phyloP scores from a whole-genome alignment of 2,888 invertebrate genomes.

The Polymixis flavicincta region DNA sequence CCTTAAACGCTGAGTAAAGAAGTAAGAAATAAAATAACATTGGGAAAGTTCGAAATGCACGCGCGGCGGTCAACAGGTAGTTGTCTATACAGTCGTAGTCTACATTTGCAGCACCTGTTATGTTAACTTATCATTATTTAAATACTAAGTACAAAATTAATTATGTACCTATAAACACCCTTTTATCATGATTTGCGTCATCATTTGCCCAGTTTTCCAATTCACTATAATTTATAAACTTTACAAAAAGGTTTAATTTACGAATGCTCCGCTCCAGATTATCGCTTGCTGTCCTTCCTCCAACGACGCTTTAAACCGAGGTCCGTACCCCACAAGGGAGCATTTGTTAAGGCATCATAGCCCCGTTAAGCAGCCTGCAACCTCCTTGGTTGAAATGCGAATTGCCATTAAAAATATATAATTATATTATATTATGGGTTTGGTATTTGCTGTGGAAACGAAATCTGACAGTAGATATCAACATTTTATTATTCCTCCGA shows the following conservation, averaged over 20 bases:
- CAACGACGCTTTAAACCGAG: not conserved
- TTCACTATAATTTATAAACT: no score
- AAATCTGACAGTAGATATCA: no score
- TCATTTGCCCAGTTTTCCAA: not conserved
- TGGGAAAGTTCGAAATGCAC: not conserved
- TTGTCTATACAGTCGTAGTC: not conserved
- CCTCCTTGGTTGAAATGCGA: not conserved
- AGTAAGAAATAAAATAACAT: not conserved
- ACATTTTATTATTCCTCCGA: not conserved
- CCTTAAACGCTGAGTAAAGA: not conserved
- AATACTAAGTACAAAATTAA: not conserved
- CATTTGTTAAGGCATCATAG: not conserved
- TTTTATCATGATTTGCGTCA: not conserved
- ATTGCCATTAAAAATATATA: no score
- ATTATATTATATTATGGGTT: not conserved
- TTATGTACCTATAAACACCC: no score
- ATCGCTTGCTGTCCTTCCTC: no score
- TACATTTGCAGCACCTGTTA: constrained; percentile 25
- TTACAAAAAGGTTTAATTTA: not conserved
- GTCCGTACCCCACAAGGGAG: not conserved
- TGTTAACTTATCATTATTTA: constrained; percentile 36
- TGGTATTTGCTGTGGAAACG: not conserved
- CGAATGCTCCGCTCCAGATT: no score
- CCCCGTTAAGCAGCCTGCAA: no score
- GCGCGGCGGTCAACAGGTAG: not conserved